Evolutionary conservation across 2,888 invertebrate species (phyloP).

Genomic region (Hypena proboscidalis): DNA sequence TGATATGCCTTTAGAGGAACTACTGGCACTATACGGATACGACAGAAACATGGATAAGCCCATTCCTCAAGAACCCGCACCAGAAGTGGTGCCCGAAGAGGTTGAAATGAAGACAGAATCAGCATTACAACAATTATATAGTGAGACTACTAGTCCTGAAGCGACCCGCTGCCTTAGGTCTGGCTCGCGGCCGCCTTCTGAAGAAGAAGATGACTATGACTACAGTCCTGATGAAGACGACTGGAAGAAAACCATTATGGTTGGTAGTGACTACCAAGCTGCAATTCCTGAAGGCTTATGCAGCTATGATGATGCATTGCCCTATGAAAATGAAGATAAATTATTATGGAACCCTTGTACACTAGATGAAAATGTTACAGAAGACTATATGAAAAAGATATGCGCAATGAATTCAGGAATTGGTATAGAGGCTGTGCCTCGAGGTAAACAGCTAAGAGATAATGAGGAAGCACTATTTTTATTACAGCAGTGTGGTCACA

Average conservation of each 20-base stretch:
- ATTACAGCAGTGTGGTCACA: slow-evolving; percentile 97
- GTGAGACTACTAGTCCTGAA: slow-evolving; percentile 71
- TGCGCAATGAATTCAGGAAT: slow-evolving; percentile 76
- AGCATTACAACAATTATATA: slow-evolving; percentile 77
- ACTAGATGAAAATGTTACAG: slow-evolving; percentile 89
- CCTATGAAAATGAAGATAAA: slow-evolving; percentile 98
- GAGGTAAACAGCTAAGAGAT: slow-evolving; percentile 92
- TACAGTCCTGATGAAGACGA: slow-evolving; percentile 95
- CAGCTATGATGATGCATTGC: slow-evolving; percentile 96
- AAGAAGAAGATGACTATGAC: slow-evolving; percentile 93
- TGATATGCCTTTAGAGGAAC: slow-evolving; percentile 97
- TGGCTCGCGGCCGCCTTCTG: slow-evolving; percentile 91
- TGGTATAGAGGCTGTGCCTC: slow-evolving; percentile 85
- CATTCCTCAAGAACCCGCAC: slow-evolving; percentile 55
- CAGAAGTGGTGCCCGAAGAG: slow-evolving; percentile 70
- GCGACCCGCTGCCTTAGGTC: slow-evolving; percentile 80
- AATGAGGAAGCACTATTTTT: slow-evolving; percentile 96
- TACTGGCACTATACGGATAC: slow-evolving; percentile 95
- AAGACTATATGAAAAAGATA: slow-evolving; percentile 91
- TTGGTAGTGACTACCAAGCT: slow-evolving; percentile 97
- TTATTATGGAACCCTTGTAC: slow-evolving; percentile 96
- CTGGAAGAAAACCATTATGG: slow-evolving; percentile 98
- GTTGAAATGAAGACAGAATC: slow-evolving; percentile 73
- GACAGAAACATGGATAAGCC: slow-evolving; percentile 79
- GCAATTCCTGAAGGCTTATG: slow-evolving; percentile 96